Percentiles rank a stretch among this genome's conserved stretches.
Evolutionary conservation across 2,888 invertebrate genomes (phyloP).

Genomic region (Drosophila siamana): DNA sequence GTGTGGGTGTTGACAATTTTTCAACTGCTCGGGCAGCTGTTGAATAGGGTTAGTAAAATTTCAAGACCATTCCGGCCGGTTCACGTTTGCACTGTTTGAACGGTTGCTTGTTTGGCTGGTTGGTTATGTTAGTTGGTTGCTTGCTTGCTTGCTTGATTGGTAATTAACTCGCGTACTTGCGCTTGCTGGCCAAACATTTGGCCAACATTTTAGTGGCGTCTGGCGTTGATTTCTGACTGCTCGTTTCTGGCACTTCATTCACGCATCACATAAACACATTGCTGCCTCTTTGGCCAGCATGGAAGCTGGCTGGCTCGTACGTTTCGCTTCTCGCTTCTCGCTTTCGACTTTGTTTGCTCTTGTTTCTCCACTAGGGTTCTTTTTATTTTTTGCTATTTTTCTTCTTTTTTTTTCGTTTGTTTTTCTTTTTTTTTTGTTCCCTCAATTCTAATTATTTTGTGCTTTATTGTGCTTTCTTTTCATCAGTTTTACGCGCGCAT

Average conservation of each 20-base stretch:
- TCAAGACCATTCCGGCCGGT: slow-evolving; percentile 11
- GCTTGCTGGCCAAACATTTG: slow-evolving; percentile 61
- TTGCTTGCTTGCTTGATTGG: slow-evolving; percentile 31
- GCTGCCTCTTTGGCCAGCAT: slow-evolving; percentile 36
- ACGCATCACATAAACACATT: slow-evolving; percentile 54
- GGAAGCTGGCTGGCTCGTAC: slow-evolving; percentile 32
- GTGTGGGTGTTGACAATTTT: slow-evolving; percentile 24
- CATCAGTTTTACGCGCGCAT: slow-evolving; percentile 74
- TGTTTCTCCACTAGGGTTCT: slow-evolving; percentile 19
- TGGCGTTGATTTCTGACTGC: slow-evolving; percentile 25
- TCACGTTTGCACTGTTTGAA: background rate
- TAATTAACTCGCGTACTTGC: slow-evolving; percentile 70
- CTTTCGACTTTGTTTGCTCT: slow-evolving; percentile 31
- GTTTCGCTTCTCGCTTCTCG: slow-evolving; percentile 10
- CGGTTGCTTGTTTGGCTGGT: slow-evolving; percentile 5
- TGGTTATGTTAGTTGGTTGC: slow-evolving; percentile 20
- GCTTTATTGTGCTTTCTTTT: slow-evolving; percentile 45
- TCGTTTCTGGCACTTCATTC: slow-evolving; percentile 42
- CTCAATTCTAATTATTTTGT: slow-evolving; percentile 34
- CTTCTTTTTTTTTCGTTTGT: background rate
- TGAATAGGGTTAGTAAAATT: slow-evolving; percentile 48
- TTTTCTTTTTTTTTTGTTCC: slow-evolving; percentile 7
- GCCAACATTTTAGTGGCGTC: slow-evolving; percentile 55
- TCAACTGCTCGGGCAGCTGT: slow-evolving; percentile 49
- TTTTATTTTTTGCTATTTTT: background rate